These are phyloP conservation scores for Ctenopoma kingsleyae DNA, from an alignment of 2,797 vertebrate species.

Conservation along the genomic window DNA sequence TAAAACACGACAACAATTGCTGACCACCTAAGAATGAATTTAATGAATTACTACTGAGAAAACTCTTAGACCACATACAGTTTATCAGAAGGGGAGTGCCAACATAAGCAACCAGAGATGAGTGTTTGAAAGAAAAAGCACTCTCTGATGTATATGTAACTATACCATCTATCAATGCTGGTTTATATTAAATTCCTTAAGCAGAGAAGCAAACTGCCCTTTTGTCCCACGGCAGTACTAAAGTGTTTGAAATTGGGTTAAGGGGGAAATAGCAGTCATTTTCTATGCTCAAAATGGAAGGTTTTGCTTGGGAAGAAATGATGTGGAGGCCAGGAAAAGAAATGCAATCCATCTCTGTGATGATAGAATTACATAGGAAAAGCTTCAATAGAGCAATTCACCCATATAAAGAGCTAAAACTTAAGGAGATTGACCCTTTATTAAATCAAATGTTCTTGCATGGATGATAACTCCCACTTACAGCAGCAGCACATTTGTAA, in stretches of 20 bases:
- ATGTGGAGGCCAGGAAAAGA: conserved; percentile 75
- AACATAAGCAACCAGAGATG: conserved; percentile 50
- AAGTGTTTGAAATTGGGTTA: conserved; percentile 87
- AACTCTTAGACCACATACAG: conserved; percentile 43
- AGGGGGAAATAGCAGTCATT: conserved; percentile 83
- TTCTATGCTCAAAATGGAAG: conserved; percentile 74
- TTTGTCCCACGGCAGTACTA: conserved; percentile 80
- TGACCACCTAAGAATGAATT: conserved; percentile 35
- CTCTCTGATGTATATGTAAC: conserved; percentile 62
- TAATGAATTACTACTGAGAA: conserved; percentile 47
- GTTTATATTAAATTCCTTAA: conserved; percentile 81
- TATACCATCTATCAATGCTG: conserved; percentile 70
- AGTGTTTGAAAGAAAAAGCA: conserved; percentile 59
- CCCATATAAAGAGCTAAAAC: conserved; percentile 80
- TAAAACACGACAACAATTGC: conserved; percentile 33
- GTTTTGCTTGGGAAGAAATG: conserved; percentile 75
- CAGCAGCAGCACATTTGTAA: conserved; percentile 71
- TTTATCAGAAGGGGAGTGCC: conserved; percentile 48
- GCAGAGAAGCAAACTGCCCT: conserved; percentile 75
- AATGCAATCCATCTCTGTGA: conserved; percentile 81
- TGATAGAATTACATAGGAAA: conserved; percentile 85
- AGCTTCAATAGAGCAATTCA: conserved; percentile 80
- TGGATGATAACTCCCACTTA: conserved; percentile 83
- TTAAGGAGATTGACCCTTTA: conserved; percentile 85
- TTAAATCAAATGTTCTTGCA: conserved; percentile 85